Evolutionary conservation across 2,797 vertebrate species (phyloP).

Genomic region (Limosa lapponica): DNA sequence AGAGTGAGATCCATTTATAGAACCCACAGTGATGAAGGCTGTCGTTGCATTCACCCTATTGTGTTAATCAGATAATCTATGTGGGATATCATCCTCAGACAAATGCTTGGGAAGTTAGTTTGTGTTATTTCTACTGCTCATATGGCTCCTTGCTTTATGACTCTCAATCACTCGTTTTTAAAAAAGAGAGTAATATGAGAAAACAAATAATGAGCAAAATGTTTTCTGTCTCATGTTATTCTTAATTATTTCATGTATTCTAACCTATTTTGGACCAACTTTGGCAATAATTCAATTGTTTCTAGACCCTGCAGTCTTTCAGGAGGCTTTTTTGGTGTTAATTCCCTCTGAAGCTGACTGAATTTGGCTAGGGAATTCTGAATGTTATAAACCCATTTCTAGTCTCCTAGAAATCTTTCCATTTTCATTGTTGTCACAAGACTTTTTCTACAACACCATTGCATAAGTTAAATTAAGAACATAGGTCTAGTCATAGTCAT

Average conservation of each 20-base stretch:
- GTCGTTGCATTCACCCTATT: background rate
- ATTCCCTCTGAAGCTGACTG: background rate
- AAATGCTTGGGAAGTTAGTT: background rate
- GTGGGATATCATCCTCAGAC: background rate
- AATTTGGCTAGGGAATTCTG: slow-evolving; percentile 8
- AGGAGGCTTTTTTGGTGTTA: background rate
- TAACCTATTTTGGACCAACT: background rate
- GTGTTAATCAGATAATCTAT: background rate
- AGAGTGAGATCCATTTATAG: background rate
- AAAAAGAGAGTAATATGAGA: background rate
- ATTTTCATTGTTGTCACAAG: background rate
- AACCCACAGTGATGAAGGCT: background rate
- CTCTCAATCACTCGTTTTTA: background rate
- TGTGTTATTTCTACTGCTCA: background rate
- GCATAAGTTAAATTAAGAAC: slow-evolving; percentile 46
- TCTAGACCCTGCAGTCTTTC: background rate
- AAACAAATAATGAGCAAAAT: background rate
- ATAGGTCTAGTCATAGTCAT: slow-evolving; percentile 18
- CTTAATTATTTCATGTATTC: background rate
- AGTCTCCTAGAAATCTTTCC: background rate
- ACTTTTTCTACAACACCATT: background rate
- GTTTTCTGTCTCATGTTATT: background rate
- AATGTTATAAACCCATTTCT: background rate
- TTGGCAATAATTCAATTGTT: background rate
- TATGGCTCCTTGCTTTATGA: background rate